Percentiles rank a stretch among this genome's conserved stretches.
These are phyloP conservation scores for Urophycis tenuis DNA, from an alignment of 2,797 vertebrate genomes.

Conservation along the genomic window DNA sequence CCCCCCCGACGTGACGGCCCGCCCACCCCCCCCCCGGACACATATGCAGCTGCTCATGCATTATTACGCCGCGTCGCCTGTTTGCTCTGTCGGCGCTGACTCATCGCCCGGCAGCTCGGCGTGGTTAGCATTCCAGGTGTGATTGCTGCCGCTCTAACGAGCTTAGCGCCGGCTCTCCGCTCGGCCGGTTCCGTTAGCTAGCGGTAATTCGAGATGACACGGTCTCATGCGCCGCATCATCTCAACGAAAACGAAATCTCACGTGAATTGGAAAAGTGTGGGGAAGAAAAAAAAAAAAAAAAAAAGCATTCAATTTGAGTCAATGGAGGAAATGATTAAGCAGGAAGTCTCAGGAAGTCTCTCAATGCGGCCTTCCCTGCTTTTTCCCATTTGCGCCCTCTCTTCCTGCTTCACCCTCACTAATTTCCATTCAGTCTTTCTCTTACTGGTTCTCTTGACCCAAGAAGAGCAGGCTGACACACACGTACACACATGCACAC, in stretches of 20 bases:
- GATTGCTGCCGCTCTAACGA: neutral
- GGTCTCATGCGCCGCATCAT: neutral
- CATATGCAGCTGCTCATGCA: neutral
- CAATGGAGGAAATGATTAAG: no score
- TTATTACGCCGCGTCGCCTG: neutral
- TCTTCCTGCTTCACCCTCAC: no score
- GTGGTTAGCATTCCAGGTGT: neutral
- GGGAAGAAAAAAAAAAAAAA: no score
- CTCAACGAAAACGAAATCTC: neutral
- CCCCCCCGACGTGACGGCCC: neutral
- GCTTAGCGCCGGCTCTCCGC: neutral
- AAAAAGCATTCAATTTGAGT: neutral
- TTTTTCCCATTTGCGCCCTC: neutral
- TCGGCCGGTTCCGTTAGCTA: neutral
- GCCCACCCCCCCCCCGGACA: neutral
- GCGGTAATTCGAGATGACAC: neutral
- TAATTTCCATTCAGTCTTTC: neutral
- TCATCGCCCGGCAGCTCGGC: neutral
- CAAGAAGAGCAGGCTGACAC: no score
- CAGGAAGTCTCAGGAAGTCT: no score
- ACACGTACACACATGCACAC: neutral
- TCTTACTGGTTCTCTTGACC: no score
- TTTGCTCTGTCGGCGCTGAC: neutral
- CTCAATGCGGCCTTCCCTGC: neutral
- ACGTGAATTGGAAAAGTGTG: neutral